Base-by-base conservation (phyloP, 2,113 vertebrate genomes). In the Azemiops feae region DNA sequence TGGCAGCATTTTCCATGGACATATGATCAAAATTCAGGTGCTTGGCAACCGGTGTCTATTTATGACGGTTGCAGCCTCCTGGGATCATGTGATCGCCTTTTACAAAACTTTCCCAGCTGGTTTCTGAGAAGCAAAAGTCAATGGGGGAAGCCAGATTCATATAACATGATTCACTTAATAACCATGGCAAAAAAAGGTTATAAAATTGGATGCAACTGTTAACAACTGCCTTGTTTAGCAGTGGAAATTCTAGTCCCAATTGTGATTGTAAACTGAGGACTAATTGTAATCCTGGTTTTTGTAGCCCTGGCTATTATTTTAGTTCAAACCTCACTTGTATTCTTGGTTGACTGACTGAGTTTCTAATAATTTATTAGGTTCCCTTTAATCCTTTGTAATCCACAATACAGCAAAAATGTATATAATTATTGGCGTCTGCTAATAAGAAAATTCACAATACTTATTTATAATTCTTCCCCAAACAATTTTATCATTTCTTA, bases 401-500 rank as follows among this genome's bases (percentile, higher is more conserved):
- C 64, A 53, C 16, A 39, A 50, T 58, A 50, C 39, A 25, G 50
- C 27, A 87, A 57, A 52, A 88, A 81, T 54, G 22, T 54, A 16
- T 8, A 81, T 34, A 5, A 55, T 27, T 81, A 92, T 4, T 54
- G 25, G 22, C 25, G 43, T 54, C 50, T 23, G 25, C 55, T 89
- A 90, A 58, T 52, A 39, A 89, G 88, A 43, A 81, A 20, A 85
- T 55, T 12, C 60, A 52, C 23, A 50, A 91, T 54, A 53, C 43
- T 81, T 57, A 57, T 52, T 50, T 52, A 39, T 52, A 52, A 86
- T n/a, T 50, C 27, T 57, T 23, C 22, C 23, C 5, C 55, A 57
- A 89, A 89, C 30, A 89, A 85, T 50, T 5, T 54, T 11, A 39
- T 12, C 30, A 50, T n/a, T 60, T 95, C 97, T 98, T 93, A 99